Evolutionary conservation across 2,888 invertebrate genomes (phyloP), one percentile per base, ranked within the genome.

Genomic region (Tryphoninae sp.): DNA sequence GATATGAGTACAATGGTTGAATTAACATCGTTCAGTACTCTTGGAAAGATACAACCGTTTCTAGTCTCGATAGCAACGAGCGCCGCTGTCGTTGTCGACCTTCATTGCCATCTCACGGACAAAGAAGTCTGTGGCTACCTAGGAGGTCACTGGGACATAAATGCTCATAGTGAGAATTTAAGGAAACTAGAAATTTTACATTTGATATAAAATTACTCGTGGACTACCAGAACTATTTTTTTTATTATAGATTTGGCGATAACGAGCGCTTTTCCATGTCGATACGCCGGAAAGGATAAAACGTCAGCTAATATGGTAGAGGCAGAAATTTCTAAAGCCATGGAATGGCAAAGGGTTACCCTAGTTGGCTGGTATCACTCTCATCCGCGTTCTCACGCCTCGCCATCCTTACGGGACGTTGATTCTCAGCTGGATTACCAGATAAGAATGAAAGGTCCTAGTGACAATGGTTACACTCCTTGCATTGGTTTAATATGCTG

Each of bases 301-400:
- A 95, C 95, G 80, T 95, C 96, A 81, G 95, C 96, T 49, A 94
- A 95, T 3, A 94, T 96, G 80, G 95, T 97, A 0, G 97, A 97
- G 91, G 92, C 95, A 6, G 96, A 96, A 92, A 97, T 98, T 87
- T 96, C 96, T 80, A 95, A 96, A 90, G 94, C 95, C 77, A 96
- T 98, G 92, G 96, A 97, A 89, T 95, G 95, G 88, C 94, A 96
- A 87, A 96, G 97, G 74, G 93, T 98, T 53, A 95, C 95, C 3
- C 92, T 98, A 8, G 96, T 98, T 2, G 98, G 98, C 7, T 98
- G 98, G 98, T 98, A 98, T 92, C 98, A 98, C 92, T 98, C 98
- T 9, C 98, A 98, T 93, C 97, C 98, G 0, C 95, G 95, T 73
- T 96, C 96, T 85, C 96, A 97, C 75, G 96, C 98, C 0, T 96